Evolutionary conservation across 2,797 vertebrate genomes (phyloP), one percentile per base, ranked within the genome.

Genomic region (Muscicapa striata): DNA sequence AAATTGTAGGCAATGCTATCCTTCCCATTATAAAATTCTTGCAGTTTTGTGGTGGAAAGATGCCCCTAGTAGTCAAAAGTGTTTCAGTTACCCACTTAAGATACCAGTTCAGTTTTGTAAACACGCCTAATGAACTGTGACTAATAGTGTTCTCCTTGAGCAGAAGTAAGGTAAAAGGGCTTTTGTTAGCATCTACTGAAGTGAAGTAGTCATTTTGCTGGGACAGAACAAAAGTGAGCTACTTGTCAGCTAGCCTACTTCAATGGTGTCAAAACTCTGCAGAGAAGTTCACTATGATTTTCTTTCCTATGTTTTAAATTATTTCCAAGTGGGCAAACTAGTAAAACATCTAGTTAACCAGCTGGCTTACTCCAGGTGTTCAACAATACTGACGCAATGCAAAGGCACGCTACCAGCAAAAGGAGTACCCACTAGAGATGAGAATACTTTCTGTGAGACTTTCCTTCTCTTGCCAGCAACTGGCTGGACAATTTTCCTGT

Each of bases 121-220:
- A 98, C 96, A 97, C 95, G 87, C 68, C 90, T 97, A 98, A 97
- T 97, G 95, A 97, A 97, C 86, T 94, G 80, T 96, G 92, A 97
- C 97, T 97, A 97, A 98, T 59, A 75, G 89, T 14, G 76, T 79
- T 97, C 93, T 97, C 66, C 77, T 46, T 46, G 64, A 95, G 94
- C 76, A 93, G 58, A 92, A 91, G 48, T 46, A 87, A 97, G 78
- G 90, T 95, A 96, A 95, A 96, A 85, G 57, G 70, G 79, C 84
- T 97, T 97, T 97, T 97, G 92, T 97, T 97, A 94, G 88, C 87
- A 94, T 84, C 92, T 94, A 84, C 81, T 97, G 95, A 95, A 93
- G 96, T 89, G 87, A 95, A 93, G 96, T 89, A 86, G 16, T 84
- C 46, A 67, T 96, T 97, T 95, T 95, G 46, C 93, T 83, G 57